Percentiles rank a stretch among this genome's conserved stretches.
Evolutionary conservation across 2,113 vertebrate species (phyloP).

Genomic region (Petaurus breviceps): DNA sequence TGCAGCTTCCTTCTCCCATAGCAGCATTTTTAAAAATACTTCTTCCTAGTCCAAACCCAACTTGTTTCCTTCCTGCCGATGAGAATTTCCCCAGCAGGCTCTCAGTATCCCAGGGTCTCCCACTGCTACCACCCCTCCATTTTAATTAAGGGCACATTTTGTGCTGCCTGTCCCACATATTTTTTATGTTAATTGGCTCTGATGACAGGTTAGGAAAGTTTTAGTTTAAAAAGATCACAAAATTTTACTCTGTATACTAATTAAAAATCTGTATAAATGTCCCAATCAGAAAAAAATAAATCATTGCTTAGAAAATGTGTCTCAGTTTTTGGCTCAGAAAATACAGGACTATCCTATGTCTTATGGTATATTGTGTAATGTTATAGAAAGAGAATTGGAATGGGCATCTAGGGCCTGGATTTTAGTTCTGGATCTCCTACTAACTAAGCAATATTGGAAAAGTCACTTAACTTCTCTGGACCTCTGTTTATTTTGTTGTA

Average conservation of each 20-base stretch:
- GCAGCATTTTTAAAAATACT: not conserved
- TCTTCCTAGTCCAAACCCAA: not conserved
- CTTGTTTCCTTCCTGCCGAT: not conserved
- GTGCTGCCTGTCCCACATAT: not conserved
- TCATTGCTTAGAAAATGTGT: not conserved
- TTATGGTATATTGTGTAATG: not conserved
- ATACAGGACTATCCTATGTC: not conserved
- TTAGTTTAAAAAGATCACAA: not conserved
- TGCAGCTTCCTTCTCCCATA: not conserved
- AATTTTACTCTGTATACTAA: not conserved
- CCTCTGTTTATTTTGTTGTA: not conserved
- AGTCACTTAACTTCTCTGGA: not conserved
- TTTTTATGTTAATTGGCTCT: not conserved
- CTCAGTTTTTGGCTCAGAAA: not conserved
- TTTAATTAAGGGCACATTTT: not conserved
- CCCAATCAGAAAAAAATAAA: not conserved
- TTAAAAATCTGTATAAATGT: not conserved
- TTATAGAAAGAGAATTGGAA: not conserved
- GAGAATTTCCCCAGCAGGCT: not conserved
- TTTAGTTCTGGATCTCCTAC: not conserved
- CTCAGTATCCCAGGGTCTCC: not conserved
- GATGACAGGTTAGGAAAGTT: not conserved
- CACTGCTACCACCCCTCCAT: not conserved
- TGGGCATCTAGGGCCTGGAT: not conserved
- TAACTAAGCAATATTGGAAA: not conserved